These are phyloP conservation scores for Gadus macrocephalus DNA, from an alignment of 2,113 vertebrate genomes.

Conservation along the genomic window DNA sequence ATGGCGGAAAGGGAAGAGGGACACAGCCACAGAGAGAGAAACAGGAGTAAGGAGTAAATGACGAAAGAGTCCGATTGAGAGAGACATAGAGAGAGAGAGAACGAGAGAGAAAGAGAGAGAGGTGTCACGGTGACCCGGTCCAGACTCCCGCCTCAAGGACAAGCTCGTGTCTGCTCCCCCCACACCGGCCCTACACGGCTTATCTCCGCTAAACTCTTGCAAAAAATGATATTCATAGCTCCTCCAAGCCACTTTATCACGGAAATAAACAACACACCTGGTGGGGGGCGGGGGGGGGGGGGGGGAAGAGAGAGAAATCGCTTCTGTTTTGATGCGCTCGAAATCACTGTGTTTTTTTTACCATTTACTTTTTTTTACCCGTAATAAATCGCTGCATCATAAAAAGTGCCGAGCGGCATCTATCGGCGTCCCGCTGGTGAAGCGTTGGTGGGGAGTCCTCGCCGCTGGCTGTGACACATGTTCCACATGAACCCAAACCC, in stretches of 20 bases:
- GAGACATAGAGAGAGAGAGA: constrained; percentile 22
- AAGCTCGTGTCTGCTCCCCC: constrained; percentile 54
- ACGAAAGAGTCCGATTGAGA: background rate
- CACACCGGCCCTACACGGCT: constrained; percentile 55
- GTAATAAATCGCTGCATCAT: constrained; percentile 67
- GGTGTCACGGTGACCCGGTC: constrained; percentile 50
- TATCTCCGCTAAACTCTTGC: constrained; percentile 63
- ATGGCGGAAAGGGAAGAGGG: background rate
- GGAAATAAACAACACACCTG: constrained; percentile 82
- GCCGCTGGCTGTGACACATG: too few species aligned
- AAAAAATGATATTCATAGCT: constrained; percentile 91
- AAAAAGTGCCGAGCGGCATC: constrained; percentile 65
- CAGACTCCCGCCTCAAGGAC: constrained; percentile 60
- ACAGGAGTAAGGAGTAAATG: background rate
- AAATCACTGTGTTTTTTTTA: constrained; percentile 23
- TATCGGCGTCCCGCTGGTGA: background rate
- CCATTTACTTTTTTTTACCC: constrained; percentile 38
- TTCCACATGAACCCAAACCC: constrained; percentile 1
- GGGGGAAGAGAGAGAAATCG: constrained; percentile 33
- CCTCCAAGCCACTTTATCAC: constrained; percentile 86
- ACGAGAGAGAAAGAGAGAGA: constrained; percentile 22
- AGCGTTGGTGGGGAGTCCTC: too few species aligned
- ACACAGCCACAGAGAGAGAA: background rate
- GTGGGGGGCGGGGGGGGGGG: background rate
- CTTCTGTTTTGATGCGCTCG: constrained; percentile 16